Evolutionary conservation across 2,797 vertebrate species (phyloP), one percentile per base, ranked within the genome.

Genomic region (Acanthiza pusilla): DNA sequence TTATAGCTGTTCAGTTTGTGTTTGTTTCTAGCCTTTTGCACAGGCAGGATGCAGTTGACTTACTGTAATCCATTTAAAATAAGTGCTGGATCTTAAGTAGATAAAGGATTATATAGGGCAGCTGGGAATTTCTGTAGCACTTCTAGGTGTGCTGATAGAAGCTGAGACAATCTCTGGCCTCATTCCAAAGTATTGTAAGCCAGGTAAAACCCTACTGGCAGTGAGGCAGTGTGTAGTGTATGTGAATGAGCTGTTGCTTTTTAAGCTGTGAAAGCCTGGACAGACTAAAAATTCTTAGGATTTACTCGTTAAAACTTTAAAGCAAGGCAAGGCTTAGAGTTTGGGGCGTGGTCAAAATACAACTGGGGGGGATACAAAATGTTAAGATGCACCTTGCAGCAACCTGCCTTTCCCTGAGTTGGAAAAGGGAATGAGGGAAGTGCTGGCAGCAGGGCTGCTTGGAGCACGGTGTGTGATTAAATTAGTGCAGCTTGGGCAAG

Each of bases 41-140:
- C 51, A 48, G 84, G 40, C 78, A 79, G 67, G 66, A 66, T 63
- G 77, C 29, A 66, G 60, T 18, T 70, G 77, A 30, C 43, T 86
- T 87, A 22, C n/a, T 67, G 51, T 74, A 77, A 91, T 90, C 55
- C 66, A 70, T 84, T 88, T 86, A 60, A 85, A 89, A 6, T 70
- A 74, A 78, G n/a, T 85, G 81, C 75, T 89, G 36, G 65, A 61
- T 77, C 47, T 80, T 63, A 71, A 85, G 67, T 61, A 73, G 80
- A 38, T 85, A 18, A 76, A 61, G 63, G 80, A 73, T 85, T 88
- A n/a, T 34, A 4, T 34, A 23, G 57, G 80, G 45, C 66, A 84
- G 80, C 85, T 72, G 80, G 70, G 82, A 58, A 81, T 68, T 82
- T 66, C 70, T 54, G 57, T 26, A 10, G 58, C 54, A 18, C 14